Evolutionary conservation across 2,888 invertebrate genomes (phyloP), one percentile per base, ranked within the genome.

Genomic region (Xylocampa areola): DNA sequence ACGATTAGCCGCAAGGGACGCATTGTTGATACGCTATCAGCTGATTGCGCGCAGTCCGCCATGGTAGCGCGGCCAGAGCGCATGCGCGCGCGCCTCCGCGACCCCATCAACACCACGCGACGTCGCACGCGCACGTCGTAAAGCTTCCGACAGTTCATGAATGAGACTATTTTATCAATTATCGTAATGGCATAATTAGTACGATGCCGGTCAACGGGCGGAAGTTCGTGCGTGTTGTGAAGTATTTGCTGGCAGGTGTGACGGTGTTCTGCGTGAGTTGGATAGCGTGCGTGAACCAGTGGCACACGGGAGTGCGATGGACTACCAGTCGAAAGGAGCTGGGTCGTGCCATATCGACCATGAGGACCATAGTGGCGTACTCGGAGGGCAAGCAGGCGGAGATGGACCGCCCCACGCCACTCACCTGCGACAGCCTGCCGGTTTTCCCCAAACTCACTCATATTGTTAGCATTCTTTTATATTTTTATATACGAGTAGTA

Each of bases 321-420:
- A 80, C 79, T 49, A 79, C 68, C 50, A 73, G 80, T 13, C 81
- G 71, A 16, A 73, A 59, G 2, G 66, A 57, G 16, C 54, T 68
- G 47, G 73, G 68, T 5, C 58, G 53, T 0, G 62, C 70, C 36
- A 65, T 82, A 58, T 79, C 93, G 21, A 94, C 94, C 55, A 94
- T 95, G 88, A 92, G 92, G 77, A 95, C 95, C 60, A 95, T 95
- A 69, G 94, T 95, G 66, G 95, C 94, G 14, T 95, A 95, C 85
- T 95, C 95, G 25, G 95, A 94, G 78, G 93, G 89, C 64, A 94
- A 94, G 75, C 92, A 88, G 74, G 94, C 93, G 2, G 94, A 94
- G 80, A 85, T 94, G 87, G 94, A 94, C 62, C 83, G 89, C 11
- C 93, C 92, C 5, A 86, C 83, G 14, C 93, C 92, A 0, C 85